phyloP scores from a whole-genome alignment of 2,797 vertebrate genomes.

The Sus cebifrons region DNA sequence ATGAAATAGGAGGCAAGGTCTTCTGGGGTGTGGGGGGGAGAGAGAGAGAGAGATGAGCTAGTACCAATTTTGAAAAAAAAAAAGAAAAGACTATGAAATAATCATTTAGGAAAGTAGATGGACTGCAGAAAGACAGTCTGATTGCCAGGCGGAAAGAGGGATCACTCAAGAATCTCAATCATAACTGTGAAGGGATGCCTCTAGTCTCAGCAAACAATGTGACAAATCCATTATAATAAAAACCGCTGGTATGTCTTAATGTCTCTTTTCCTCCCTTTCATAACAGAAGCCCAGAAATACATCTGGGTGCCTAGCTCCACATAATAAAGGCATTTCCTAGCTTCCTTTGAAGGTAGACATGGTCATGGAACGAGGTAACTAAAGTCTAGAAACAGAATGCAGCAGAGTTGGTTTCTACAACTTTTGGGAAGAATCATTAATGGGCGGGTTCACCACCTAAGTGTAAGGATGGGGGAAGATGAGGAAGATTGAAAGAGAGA shows the following conservation, averaged over 20 bases:
- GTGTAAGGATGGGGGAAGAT: not conserved
- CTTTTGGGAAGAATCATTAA: not conserved
- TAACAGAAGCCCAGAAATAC: not conserved
- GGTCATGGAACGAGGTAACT: not conserved
- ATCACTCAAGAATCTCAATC: not conserved
- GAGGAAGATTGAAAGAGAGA: not conserved
- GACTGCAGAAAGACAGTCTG: not conserved
- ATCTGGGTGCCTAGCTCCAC: not conserved
- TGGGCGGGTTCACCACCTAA: not conserved
- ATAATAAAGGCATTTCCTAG: constrained; percentile 17
- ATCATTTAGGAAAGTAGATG: not conserved
- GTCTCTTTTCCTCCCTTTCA: not conserved
- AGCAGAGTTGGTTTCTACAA: not conserved
- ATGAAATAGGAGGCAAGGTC: not conserved
- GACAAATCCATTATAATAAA: not conserved
- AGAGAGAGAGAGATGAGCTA: not conserved
- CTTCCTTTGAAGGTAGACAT: not conserved
- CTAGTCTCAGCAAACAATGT: not conserved
- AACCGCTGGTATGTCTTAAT: not conserved
- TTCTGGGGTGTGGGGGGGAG: not conserved
- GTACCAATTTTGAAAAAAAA: not conserved
- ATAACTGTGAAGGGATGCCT: not conserved
- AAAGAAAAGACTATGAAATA: not conserved
- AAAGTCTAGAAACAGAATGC: not conserved
- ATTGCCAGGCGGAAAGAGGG: not conserved